Percentiles rank a stretch among this genome's conserved stretches.
These are phyloP conservation scores for Lasaia peninsularis DNA, from an alignment of 1,140 invertebrate genomes.

Conservation along the genomic window DNA sequence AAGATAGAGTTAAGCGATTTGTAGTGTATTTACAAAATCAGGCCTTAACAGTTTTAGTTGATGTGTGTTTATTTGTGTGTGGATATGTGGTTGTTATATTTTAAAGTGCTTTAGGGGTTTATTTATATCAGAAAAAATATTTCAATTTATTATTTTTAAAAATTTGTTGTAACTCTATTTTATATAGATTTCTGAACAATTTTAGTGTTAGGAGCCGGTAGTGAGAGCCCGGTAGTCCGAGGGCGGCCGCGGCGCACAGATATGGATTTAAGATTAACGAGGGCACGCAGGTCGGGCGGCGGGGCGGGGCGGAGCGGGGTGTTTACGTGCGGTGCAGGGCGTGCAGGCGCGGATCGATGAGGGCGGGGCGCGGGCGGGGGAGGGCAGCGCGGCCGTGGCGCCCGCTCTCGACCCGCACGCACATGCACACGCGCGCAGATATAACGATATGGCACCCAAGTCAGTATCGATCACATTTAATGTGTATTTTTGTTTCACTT, in stretches of 20 bases:
- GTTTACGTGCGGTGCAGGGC: conserved; percentile 37
- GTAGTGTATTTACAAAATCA: no score
- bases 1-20: no score
- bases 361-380: conserved; percentile 28
- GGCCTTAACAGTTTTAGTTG: no score
- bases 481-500: neutral
- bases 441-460: conserved; percentile 88
- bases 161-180: neutral
- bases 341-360: conserved; percentile 28
- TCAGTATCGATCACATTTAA: conserved; percentile 74
- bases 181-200: neutral
- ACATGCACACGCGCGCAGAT: conserved; percentile 78
- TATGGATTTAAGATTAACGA: conserved; percentile 75
- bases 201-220: conserved; percentile 13
- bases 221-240: conserved; percentile 19
- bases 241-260: conserved; percentile 52
- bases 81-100: no score
- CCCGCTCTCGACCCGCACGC: conserved; percentile 63
- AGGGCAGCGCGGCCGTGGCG: conserved; percentile 42
- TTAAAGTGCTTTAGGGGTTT: no score
- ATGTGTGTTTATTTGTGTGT: no score
- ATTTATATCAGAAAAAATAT: neutral
- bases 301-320: conserved; percentile 4
- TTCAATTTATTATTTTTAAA: no score
- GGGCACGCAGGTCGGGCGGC: conserved; percentile 43